phyloP scores from a whole-genome alignment of 2,888 invertebrate genomes.

The Pterostichus niger region DNA sequence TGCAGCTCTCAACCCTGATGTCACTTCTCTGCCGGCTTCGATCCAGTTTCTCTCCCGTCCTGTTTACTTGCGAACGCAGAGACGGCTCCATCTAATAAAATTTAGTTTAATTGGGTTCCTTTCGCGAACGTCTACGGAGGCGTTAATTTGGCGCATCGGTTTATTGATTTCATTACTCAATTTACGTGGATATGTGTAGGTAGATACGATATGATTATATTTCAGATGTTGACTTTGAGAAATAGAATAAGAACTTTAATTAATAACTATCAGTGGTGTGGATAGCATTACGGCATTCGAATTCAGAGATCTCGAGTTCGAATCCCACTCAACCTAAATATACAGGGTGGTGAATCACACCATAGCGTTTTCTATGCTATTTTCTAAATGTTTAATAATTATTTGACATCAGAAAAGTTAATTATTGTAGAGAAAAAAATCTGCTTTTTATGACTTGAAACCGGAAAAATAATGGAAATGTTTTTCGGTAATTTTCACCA shows the following conservation, averaged over 20 bases:
- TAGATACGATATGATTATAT: not conserved
- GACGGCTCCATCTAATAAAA: constrained; percentile 38
- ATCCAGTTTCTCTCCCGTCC: not conserved
- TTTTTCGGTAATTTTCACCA: too few species aligned
- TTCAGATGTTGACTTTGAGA: not conserved
- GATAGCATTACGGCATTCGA: too few species aligned
- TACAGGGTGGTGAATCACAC: too few species aligned
- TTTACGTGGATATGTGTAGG: not conserved
- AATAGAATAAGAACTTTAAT: not conserved
- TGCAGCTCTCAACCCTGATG: constrained; percentile 12
- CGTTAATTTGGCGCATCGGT: not conserved
- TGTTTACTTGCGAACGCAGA: constrained; percentile 36
- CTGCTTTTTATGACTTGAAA: too few species aligned
- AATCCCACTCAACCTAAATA: too few species aligned
- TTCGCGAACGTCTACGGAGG: not conserved
- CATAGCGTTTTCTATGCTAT: too few species aligned
- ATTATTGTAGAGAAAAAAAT: too few species aligned
- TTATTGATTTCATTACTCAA: not conserved
- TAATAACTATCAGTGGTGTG: too few species aligned
- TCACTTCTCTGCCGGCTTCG: constrained; percentile 13
- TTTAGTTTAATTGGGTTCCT: constrained; percentile 45
- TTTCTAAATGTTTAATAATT: too few species aligned
- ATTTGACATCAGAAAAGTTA: too few species aligned
- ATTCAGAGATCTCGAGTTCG: too few species aligned
- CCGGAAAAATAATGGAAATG: too few species aligned